Evolutionary conservation across 2,888 invertebrate genomes (phyloP).

Genomic region (Phragmatobia fuliginosa): DNA sequence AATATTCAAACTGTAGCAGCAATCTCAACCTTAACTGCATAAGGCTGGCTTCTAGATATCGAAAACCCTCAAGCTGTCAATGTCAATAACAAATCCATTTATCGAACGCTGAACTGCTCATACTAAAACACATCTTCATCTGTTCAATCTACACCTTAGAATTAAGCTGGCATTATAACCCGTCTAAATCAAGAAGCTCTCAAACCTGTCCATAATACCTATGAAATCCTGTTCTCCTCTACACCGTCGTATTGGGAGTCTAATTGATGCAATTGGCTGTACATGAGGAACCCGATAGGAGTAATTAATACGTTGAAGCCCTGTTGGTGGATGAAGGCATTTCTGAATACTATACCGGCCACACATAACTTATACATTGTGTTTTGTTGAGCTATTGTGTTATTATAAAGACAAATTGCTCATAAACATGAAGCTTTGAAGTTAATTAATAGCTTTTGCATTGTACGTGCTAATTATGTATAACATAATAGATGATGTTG

Average conservation of each 20-base stretch:
- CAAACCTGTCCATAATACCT: conserved; percentile 17
- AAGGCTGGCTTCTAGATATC: background rate
- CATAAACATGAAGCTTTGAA: background rate
- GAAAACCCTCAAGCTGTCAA: background rate
- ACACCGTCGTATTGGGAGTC: conserved; percentile 40
- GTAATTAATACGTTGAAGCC: conserved; percentile 64
- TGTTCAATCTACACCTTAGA: conserved; percentile 44
- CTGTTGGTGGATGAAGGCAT: conserved; percentile 28
- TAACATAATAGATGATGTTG: background rate
- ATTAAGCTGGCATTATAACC: conserved; percentile 37
- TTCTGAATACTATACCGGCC: conserved; percentile 23
- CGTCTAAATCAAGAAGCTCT: conserved; percentile 33
- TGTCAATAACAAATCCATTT: conserved; percentile 3
- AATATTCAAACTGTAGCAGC: background rate
- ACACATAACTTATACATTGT: background rate
- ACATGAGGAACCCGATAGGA: conserved; percentile 63
- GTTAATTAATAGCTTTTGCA: background rate
- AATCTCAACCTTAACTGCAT: background rate
- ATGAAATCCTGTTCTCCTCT: conserved; percentile 30
- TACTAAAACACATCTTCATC: conserved; percentile 23
- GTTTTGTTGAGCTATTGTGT: background rate
- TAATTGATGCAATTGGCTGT: conserved; percentile 72
- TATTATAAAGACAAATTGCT: background rate
- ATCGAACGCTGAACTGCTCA: conserved; percentile 17
- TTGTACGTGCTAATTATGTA: background rate